Percentiles rank a stretch among this genome's conserved stretches.
phyloP scores from a whole-genome alignment of 2,113 vertebrate genomes.

The Crotalus tigris region DNA sequence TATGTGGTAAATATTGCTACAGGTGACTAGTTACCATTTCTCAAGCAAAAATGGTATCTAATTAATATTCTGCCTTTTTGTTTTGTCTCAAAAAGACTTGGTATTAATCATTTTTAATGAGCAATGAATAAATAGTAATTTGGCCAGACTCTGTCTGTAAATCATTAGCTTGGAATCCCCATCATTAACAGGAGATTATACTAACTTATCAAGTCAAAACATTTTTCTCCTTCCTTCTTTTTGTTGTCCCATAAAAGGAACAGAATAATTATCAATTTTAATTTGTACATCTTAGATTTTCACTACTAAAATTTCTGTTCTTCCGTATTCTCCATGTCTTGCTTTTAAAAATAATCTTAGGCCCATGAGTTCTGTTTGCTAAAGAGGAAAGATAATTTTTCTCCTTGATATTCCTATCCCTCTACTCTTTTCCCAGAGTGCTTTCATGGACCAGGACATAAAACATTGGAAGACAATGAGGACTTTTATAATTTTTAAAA shows the following conservation, averaged over 20 bases:
- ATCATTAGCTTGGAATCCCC: conserved; percentile 14
- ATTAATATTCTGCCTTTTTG: neutral
- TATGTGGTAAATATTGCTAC: neutral
- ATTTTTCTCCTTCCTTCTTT: conserved; percentile 1
- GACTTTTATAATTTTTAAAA: neutral
- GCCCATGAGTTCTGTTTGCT: neutral
- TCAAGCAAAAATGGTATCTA: neutral
- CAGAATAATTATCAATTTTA: neutral
- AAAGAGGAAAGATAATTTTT: neutral
- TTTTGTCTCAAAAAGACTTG: conserved; percentile 2
- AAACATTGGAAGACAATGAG: neutral
- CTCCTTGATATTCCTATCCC: neutral
- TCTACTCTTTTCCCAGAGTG: neutral
- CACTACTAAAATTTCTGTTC: neutral
- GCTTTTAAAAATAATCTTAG: neutral
- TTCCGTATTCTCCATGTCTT: neutral
- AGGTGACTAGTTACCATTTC: neutral
- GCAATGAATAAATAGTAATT: conserved; percentile 18
- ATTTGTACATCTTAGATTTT: neutral
- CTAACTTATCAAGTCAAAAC: neutral
- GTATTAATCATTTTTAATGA: conserved; percentile 27
- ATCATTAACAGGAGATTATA: conserved; percentile 25
- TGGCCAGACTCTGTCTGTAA: conserved; percentile 7
- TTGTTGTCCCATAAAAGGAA: conserved; percentile 6
- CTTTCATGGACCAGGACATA: neutral